Base-by-base conservation (phyloP, 2,888 invertebrate genomes). In the Leptothorax acervorum region DNA sequence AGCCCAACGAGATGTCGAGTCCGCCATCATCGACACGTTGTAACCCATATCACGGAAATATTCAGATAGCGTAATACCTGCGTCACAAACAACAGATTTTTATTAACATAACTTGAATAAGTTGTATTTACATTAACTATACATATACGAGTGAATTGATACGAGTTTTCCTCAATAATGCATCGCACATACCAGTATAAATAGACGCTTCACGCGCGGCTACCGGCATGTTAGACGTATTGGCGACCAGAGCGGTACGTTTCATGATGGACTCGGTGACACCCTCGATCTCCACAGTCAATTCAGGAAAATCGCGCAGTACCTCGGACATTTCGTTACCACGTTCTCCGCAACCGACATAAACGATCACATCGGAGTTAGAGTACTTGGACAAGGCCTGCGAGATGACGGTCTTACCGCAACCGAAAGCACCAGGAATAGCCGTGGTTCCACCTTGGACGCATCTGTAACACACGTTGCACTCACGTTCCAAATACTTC, bases 1-100 rank as follows among this genome's bases (percentile, higher is more conserved):
- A 86, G 99, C 99, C 99, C 99, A 99, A 96, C 99, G 98, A 18
- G 99, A 99, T 31, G 99, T 99, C 45, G 99, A 99, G 96, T 99
- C 99, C 88, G 99, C 99, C 99, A 99, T 99, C 99, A 99, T 99
- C 91, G 99, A 99, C 66, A 99, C 99, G 95, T 99, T 98, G 97
- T 99, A 99, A 94, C 99, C 99, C 99, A 99, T 99, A 95, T 98
- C 98, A 93, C 98, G 97, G 98, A 99, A 99, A 96, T 99, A 99
- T 95, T 99, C 99, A 42, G 99, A 99, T n/a, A 99, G 96, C 0
- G 99, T 99, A 95, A 99, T 99, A 93, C 98, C 98, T 97, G 93
- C 5, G 4, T n/a, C 9, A 55, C 12, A 15, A 57, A 66, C 4
- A 23, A 71, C 15, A 31, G 18, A 48, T 71, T 81, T 5, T 35